Percentiles rank a stretch among this genome's conserved stretches.
Conservation (phyloP, 1,140 invertebrate species). For the Drosophila carrolli region DNA sequence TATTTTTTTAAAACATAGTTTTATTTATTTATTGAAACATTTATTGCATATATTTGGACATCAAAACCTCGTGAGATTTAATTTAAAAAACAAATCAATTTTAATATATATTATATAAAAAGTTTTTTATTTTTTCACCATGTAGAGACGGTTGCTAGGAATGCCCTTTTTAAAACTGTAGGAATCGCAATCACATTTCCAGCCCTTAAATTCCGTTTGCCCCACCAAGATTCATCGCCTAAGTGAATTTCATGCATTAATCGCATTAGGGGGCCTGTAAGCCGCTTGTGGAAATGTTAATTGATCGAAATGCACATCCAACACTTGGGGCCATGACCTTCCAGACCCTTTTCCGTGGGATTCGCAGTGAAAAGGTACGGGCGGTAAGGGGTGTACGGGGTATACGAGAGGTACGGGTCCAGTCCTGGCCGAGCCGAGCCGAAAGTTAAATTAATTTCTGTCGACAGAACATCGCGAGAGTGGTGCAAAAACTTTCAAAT, state of each 20-base stretch:
- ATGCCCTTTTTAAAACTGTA: not conserved
- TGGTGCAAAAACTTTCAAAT: constrained; percentile 64
- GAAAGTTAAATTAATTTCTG: constrained; percentile 77
- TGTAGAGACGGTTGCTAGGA: not conserved
- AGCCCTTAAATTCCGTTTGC: not conserved
- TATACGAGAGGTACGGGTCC: not conserved
- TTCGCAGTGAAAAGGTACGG: not conserved
- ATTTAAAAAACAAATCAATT: too few relatives aligned
- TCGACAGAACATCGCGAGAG: constrained; percentile 45
- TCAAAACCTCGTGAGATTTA: too few relatives aligned
- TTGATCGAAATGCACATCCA: constrained; percentile 72
- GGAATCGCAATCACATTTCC: not conserved
- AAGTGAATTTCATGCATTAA: constrained; percentile 71
- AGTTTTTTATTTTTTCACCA: not conserved
- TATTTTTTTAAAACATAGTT: too few relatives aligned
- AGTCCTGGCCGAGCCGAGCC: constrained; percentile 12
- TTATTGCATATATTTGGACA: too few relatives aligned
- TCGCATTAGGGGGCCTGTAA: constrained; percentile 59
- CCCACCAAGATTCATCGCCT: constrained; percentile 18
- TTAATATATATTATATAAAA: too few relatives aligned
- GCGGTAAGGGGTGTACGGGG: not conserved
- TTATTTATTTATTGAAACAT: too few relatives aligned
- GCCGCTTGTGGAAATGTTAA: constrained; percentile 66
- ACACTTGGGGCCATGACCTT: constrained; percentile 38
- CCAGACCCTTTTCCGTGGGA: constrained; percentile 23